Evolutionary conservation across 2,888 invertebrate genomes (phyloP), one percentile per base, ranked within the genome.

Genomic region (Meteorus colon): DNA sequence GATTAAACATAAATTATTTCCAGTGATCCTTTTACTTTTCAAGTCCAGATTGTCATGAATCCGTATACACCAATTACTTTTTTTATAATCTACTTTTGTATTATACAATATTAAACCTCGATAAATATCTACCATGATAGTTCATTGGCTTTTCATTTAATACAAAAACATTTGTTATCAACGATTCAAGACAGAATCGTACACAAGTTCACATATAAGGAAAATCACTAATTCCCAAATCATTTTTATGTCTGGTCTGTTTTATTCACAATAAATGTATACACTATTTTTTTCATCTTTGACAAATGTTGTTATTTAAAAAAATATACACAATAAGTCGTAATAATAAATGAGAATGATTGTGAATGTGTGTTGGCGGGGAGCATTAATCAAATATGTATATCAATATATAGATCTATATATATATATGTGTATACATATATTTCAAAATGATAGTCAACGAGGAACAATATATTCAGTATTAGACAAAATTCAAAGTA

Each of bases 11-110:
- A 4, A 2, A 29, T 31, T 62, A n/a, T 8, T 4, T 34, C 8
- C 34, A 34, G 34, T 34, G 5, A 34, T 34, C 8, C 2, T 34
- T 34, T 34, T 2, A 2, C 12, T 5, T 12, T 41, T 12, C 41
- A 41, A 12, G 41, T 41, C 41, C 41, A 41, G 41, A 41, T 41
- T 41, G 27, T 10, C 27, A 60, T 27, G 14, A 51, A n/a, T 45
- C 31, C n/a, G 3, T 60, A 27, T 34, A 41, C 5, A 31, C 51
- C 27, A 24, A 14, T 48, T 12, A 24, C 29, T 16, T 68, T 69
- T 75, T 69, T 19, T 55, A 70, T 60, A 34, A 55, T 16, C 55
- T 51, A 45, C 34, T 73, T 65, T 65, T 24, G 1, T 6, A 48
- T 3, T 16, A 27, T 63, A 31, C 34, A 31, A 34, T 31, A 63